Base-by-base conservation (phyloP, 2,888 invertebrate genomes). In the Asteroscopus sphinx region DNA sequence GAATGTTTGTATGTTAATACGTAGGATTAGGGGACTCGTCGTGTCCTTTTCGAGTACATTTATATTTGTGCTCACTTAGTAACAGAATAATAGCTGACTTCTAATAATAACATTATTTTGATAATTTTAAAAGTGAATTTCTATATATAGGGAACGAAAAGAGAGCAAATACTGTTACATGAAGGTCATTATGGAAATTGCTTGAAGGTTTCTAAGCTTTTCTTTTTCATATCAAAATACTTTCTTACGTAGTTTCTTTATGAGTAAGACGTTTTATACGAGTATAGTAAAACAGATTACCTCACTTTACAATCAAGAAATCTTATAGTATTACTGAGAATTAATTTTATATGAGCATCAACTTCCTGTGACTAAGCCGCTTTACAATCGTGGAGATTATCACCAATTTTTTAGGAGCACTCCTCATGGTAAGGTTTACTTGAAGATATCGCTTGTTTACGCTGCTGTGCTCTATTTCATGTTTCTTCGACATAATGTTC, bases 221-320 rank as follows among this genome's bases (percentile, higher is more conserved):
- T n/a, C n/a, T n/a, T n/a, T n/a, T 1, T 6, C 4, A 21, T 21
- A 21, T 21, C 21, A 6, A 3, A 21, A 21, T 0, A 21, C 2
- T 21, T 4, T 21, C 5, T 21, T 1, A 21, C 21, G 3, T 21
- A 21, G 21, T 4, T 21, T 32, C 4, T 32, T 32, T 32, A 32
- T 61, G 46, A 57, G 26, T 66, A 66, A n/a, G n/a, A n/a, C n/a
- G n/a, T n/a, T n/a, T n/a, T n/a, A 46, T 46, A 35, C 11, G 3
- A 28, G 8, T 36, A 11, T 47, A 57, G 41, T 61, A 37, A 26
- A 46, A 56, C 12, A 16, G 15, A 65, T 57, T 17, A 41, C 12
- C 4, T 37, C 4, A 46, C 57, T 15, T 7, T 1, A 7, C 32
- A 5, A 8, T 1, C 9, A 26, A 16, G 40, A 62, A 62, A 28